A percentile compares a stretch with the other conserved stretches of the same genome.
These are phyloP conservation scores for Temnothorax nylanderi DNA, from an alignment of 1,140 invertebrate genomes.

Conservation along the genomic window DNA sequence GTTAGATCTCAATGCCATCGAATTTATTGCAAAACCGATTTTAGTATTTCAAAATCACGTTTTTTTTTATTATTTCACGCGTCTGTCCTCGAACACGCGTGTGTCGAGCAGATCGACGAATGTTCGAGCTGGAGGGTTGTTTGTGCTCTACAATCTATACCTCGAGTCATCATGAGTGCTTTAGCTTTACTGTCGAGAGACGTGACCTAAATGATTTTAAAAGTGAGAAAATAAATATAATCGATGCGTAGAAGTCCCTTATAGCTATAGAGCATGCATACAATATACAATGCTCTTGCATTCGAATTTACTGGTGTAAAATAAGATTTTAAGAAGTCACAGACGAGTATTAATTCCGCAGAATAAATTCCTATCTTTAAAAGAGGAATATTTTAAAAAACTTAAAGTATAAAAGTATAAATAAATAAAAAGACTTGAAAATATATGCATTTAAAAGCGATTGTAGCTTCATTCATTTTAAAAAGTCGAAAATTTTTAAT, in stretches of 20 bases:
- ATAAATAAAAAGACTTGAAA: background rate
- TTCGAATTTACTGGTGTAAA: background rate
- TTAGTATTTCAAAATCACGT: conserved; percentile 59
- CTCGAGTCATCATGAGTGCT: conserved; percentile 67
- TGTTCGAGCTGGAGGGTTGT: conserved; percentile 63
- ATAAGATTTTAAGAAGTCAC: background rate
- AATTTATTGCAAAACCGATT: conserved; percentile 61
- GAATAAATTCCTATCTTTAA: conserved; percentile 3
- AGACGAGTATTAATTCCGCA: background rate
- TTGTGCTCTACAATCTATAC: conserved; percentile 66
- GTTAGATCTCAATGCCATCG: conserved; percentile 65
- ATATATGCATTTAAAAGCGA: background rate
- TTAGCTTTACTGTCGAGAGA: conserved; percentile 55
- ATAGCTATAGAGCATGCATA: background rate
- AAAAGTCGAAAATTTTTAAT: background rate
- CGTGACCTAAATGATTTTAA: conserved; percentile 72
- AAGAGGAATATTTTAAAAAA: conserved; percentile 2
- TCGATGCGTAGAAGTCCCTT: background rate
- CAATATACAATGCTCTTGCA: background rate
- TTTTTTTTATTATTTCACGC: conserved; percentile 65
- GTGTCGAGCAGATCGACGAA: conserved; percentile 56
- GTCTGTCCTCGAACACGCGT: conserved; percentile 61
- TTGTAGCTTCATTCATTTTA: background rate
- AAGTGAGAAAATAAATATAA: conserved; percentile 47
- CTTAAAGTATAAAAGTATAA: background rate